Conservation (phyloP, 2,113 vertebrate species). For the Gasterosteus nipponicus region DNA sequence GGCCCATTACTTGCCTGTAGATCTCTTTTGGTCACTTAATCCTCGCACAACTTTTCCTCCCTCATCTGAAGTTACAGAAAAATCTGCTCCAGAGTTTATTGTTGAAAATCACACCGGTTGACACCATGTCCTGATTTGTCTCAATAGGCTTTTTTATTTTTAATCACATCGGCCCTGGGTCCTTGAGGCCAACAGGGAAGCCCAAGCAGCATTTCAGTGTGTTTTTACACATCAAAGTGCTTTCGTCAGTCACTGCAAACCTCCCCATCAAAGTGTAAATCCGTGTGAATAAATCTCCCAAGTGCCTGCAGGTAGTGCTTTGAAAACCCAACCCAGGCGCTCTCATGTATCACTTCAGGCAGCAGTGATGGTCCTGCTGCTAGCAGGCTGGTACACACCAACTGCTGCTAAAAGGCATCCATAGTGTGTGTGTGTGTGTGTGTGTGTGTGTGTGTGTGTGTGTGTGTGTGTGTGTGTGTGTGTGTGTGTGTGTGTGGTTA, state of each 20-base stretch:
- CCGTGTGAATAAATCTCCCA: neutral
- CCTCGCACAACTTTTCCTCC: neutral
- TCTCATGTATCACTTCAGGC: neutral
- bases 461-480: neutral
- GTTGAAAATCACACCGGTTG: neutral
- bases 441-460: neutral
- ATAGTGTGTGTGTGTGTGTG: neutral
- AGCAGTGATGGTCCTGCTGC: neutral
- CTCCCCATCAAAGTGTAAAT: conserved; percentile 14
- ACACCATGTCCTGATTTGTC: neutral
- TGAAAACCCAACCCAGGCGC: neutral
- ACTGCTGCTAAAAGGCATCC: neutral
- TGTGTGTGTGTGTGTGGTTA: neutral
- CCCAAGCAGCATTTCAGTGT: neutral
- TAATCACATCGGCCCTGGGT: neutral
- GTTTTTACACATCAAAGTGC: conserved; percentile 50
- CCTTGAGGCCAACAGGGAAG: conserved; percentile 10
- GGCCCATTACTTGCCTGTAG: neutral
- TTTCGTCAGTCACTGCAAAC: neutral
- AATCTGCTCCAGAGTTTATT: neutral
- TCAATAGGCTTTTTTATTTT: neutral
- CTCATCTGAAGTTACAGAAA: neutral
- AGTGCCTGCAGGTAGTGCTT: conserved; percentile 20
- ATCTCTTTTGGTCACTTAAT: neutral
- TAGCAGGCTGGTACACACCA: neutral